Evolutionary conservation across 2,113 vertebrate species (phyloP), one percentile per base, ranked within the genome.

Genomic region (Orientallactaga bullata): DNA sequence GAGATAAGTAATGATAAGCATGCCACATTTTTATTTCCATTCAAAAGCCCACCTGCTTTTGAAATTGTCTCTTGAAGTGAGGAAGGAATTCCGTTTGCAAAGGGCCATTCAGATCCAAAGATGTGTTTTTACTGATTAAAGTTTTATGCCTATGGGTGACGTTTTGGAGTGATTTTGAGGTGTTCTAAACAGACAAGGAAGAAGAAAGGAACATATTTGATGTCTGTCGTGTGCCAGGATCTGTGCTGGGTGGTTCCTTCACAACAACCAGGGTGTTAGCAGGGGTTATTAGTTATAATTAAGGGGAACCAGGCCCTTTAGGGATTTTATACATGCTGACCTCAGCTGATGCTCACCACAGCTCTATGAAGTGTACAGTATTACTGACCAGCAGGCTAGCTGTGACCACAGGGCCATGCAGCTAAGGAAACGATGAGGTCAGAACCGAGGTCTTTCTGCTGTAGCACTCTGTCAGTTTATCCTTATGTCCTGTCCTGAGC

Each of bases 281-380:
- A 35, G 10, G 26, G 60, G 17, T 37, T 39, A 23, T 65, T 32
- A 0, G 37, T 61, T 63, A 68, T 17, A 55, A 26, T 74, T 55
- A 3, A 16, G 28, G 3, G 61, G 39, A 72, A 42, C 28, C 28
- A 58, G 72, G 20, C 2, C 2, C 28, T 37, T 32, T 47, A 28
- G 39, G 9, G 32, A 37, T 9, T 51, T 58, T 12, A 42, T 18
- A 21, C 10, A 0, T 17, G 2, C 26, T 10, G 11, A 74, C 66
- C 10, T 32, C 47, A 2, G 16, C 20, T 16, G 37, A 17, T 37
- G 63, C 60, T 66, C 23, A 18, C n/a, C 37, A 65, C 15, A 24
- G 11, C n/a, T 32, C 13, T 16, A 26, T n/a, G 39, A 55, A 65
- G 55, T 7, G 1, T 5, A 8, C 6, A 0, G 8, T 32, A 0